These are phyloP conservation scores for Caenorhabditis latens DNA, from an alignment of 1,140 invertebrate genomes.

Conservation along the genomic window DNA sequence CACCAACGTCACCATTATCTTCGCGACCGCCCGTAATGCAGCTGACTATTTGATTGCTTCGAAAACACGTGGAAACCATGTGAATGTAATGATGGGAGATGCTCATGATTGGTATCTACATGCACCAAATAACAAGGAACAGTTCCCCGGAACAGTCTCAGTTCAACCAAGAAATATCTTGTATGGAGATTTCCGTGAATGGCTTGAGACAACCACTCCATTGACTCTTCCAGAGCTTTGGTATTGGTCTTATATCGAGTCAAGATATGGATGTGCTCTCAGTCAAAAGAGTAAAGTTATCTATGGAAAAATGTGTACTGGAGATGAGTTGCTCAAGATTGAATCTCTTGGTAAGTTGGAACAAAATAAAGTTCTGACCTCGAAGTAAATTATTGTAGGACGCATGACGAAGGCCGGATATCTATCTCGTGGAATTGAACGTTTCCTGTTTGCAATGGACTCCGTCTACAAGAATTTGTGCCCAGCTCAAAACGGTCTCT, in stretches of 20 bases:
- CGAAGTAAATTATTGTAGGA: conserved; percentile 56
- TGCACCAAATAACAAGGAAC: conserved; percentile 67
- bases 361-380: background rate
- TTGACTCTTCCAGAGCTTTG: conserved; percentile 73
- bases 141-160: conserved; percentile 74
- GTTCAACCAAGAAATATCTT: conserved; percentile 74
- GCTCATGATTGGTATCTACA: conserved; percentile 74
- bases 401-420: conserved; percentile 74
- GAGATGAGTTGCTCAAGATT: conserved; percentile 74
- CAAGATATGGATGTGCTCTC: conserved; percentile 73
- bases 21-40: conserved; percentile 70
- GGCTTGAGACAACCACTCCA: conserved; percentile 70
- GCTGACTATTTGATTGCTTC: conserved; percentile 68
- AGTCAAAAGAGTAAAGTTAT: conserved; percentile 65
- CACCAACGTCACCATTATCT: conserved; percentile 73
- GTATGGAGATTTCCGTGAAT: conserved; percentile 69
- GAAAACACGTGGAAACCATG: conserved; percentile 53
- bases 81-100: conserved; percentile 74
- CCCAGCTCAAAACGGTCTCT: conserved; percentile 68
- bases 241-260: conserved; percentile 75
- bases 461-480: conserved; percentile 66
- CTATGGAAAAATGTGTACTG: conserved; percentile 75
- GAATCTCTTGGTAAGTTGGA: conserved; percentile 53
- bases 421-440: conserved; percentile 70
- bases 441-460: conserved; percentile 70